Evolutionary conservation across 2,888 invertebrate species (phyloP).

Genomic region (Selenia dentaria): DNA sequence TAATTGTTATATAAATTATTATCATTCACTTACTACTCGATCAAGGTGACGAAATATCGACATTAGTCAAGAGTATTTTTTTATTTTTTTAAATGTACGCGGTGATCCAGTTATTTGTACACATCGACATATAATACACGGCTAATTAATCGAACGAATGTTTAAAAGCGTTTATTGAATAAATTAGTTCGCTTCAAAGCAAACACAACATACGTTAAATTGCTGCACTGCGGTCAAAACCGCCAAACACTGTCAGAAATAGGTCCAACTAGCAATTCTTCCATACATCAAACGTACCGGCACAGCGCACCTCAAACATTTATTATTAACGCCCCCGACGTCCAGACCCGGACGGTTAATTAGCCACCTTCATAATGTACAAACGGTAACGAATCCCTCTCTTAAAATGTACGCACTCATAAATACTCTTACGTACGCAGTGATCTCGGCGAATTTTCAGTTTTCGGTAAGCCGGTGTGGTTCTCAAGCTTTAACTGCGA

Average conservation of each 20-base stretch:
- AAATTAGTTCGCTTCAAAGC: too few relatives aligned
- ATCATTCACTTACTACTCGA: too few relatives aligned
- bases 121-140: too few relatives aligned
- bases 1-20: too few relatives aligned
- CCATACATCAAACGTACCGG: conserved; percentile 19
- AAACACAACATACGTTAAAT: too few relatives aligned
- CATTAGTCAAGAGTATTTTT: too few relatives aligned
- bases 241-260: neutral
- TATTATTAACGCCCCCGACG: conserved; percentile 29
- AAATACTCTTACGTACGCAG: conserved; percentile 62
- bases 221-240: neutral
- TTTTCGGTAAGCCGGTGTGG: conserved; percentile 66
- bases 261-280: conserved; percentile 17
- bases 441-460: conserved; percentile 79
- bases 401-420: conserved; percentile 72
- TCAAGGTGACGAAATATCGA: too few relatives aligned
- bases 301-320: conserved; percentile 22
- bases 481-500: conserved; percentile 8
- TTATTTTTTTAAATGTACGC: too few relatives aligned
- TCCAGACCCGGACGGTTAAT: conserved; percentile 66
- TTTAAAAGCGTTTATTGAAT: too few relatives aligned
- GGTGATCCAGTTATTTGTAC: too few relatives aligned
- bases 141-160: too few relatives aligned
- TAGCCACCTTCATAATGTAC: conserved; percentile 80
- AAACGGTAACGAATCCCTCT: conserved; percentile 72